Conservation (phyloP, 2,113 vertebrate species). For the Alexandromys fortis region DNA sequence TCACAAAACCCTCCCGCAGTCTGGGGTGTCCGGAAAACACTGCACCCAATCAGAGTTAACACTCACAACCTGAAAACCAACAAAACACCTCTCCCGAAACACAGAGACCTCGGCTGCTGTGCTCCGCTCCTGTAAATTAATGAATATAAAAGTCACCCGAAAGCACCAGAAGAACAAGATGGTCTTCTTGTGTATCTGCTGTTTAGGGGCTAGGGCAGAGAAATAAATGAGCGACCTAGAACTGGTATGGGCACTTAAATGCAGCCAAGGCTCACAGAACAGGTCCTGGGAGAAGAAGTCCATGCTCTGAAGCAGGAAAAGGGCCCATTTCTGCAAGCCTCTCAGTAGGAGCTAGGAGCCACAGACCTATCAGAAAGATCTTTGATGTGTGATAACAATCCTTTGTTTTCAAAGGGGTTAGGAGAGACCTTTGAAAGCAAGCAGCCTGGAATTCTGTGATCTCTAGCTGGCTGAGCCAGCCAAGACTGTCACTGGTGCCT, state of each 20-base stretch:
- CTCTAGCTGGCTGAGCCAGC: constrained; percentile 9
- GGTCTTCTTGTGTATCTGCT: background rate
- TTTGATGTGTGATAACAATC: constrained; percentile 17
- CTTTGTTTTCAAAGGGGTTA: constrained; percentile 46
- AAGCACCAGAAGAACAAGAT: background rate
- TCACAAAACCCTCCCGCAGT: background rate
- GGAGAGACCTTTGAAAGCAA: constrained; percentile 11
- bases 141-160: background rate
- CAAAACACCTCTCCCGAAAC: background rate
- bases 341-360: background rate
- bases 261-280: background rate
- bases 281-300: background rate
- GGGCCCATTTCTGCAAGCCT: background rate
- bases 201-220: background rate
- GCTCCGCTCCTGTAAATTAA: background rate
- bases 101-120: background rate
- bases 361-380: background rate
- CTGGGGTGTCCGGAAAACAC: background rate
- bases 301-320: background rate
- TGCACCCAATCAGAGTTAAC: background rate
- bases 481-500: background rate
- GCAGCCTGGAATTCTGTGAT: background rate
- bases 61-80: background rate
- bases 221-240: background rate
- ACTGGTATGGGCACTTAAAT: background rate